Percentiles rank a stretch among this genome's conserved stretches.
phyloP scores from a whole-genome alignment of 23 tunicate species.

The Styela plicata region DNA sequence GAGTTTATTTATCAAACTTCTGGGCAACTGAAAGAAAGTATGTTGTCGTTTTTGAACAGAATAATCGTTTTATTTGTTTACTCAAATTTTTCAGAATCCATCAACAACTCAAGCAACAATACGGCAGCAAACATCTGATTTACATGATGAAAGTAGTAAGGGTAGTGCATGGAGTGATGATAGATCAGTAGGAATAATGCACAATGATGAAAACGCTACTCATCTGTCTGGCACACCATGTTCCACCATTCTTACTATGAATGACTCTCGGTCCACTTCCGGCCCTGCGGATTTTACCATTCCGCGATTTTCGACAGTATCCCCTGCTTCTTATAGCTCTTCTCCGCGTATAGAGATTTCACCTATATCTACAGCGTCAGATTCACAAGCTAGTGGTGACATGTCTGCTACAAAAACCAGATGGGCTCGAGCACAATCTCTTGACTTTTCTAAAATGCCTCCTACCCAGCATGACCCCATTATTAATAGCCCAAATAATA shows the following conservation, averaged over 20 bases:
- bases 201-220: conserved; percentile 14
- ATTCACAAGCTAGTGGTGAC: neutral
- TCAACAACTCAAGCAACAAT: conserved; percentile 22
- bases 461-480: neutral
- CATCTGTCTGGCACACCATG: conserved; percentile 98
- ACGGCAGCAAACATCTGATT: conserved; percentile 20
- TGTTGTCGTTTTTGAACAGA: neutral
- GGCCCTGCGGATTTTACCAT: neutral
- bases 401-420: neutral
- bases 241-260: conserved; percentile 10
- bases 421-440: conserved; percentile 22
- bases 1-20: too few species aligned
- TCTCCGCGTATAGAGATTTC: conserved; percentile 22
- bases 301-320: neutral
- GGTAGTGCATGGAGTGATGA: conserved; percentile 78
- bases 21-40: too few species aligned
- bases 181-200: conserved; percentile 51
- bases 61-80: neutral
- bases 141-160: conserved; percentile 37
- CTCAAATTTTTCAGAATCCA: conserved; percentile 26
- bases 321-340: conserved; percentile 10
- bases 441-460: neutral
- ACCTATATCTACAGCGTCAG: conserved; percentile 1
- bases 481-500: neutral
- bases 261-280: neutral